Evolutionary conservation across 2,113 vertebrate species (phyloP).

Genomic region (Perccottus glenii): DNA sequence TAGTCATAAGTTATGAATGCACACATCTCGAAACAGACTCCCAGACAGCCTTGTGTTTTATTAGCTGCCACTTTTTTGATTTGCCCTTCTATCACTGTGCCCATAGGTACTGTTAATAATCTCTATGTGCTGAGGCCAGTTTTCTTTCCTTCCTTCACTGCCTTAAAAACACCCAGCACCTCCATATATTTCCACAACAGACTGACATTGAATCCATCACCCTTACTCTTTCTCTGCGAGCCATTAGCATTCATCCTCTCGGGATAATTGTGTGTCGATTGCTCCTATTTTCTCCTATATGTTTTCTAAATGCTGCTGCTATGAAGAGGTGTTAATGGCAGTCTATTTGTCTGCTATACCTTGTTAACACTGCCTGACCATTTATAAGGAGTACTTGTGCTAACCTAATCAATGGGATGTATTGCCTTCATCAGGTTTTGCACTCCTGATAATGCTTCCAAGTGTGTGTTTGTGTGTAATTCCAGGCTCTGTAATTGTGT

Average conservation of each 20-base stretch:
- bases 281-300: constrained; percentile 52
- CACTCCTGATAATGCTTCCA: constrained; percentile 57
- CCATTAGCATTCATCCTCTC: constrained; percentile 58
- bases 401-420: constrained; percentile 68
- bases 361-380: constrained; percentile 59
- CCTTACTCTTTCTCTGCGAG: constrained; percentile 29
- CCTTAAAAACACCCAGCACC: constrained; percentile 61
- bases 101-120: constrained; percentile 74
- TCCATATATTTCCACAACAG: constrained; percentile 53
- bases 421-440: constrained; percentile 72
- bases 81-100: constrained; percentile 60
- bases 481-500: constrained; percentile 49
- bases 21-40: constrained; percentile 39
- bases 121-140: constrained; percentile 51
- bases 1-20: constrained; percentile 55
- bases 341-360: constrained; percentile 65
- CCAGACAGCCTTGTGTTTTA: constrained; percentile 53
- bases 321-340: constrained; percentile 53
- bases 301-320: constrained; percentile 52
- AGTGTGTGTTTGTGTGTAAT: constrained; percentile 20
- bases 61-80: constrained; percentile 72
- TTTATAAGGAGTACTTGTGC: constrained; percentile 66
- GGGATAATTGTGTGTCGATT: constrained; percentile 57
- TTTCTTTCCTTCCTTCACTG: constrained; percentile 45
- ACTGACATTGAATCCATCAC: constrained; percentile 54